Conservation (phyloP, 2,888 invertebrate genomes). For the Linnaemya tessellans region DNA sequence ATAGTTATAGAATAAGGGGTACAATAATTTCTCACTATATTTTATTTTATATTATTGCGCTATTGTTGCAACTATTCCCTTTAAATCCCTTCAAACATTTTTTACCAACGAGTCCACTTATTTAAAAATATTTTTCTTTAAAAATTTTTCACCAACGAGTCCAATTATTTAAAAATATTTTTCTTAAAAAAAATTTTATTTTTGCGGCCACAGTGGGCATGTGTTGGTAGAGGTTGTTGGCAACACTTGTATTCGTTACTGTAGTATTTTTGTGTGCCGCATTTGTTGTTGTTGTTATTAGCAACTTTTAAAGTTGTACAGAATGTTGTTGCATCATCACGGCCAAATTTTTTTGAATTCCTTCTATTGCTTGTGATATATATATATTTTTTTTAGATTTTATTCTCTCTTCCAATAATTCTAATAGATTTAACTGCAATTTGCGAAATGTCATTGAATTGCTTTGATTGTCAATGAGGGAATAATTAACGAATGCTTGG, state of each 20-base stretch:
- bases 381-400: constrained; percentile 2
- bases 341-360: background rate
- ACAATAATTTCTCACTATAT: no score
- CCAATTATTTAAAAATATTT: background rate
- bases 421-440: constrained; percentile 57
- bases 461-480: constrained; percentile 46
- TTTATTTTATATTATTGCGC: no score
- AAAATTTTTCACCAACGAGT: background rate
- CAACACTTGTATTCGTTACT: constrained; percentile 11
- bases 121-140: background rate
- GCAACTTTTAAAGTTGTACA: constrained; percentile 41
- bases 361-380: constrained; percentile 5
- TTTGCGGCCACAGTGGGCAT: background rate
- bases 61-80: no score
- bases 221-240: constrained; percentile 22
- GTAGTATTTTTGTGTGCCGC: constrained; percentile 1
- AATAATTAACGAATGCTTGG: constrained; percentile 6
- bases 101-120: background rate
- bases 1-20: no score
- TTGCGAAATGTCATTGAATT: constrained; percentile 69
- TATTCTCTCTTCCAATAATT: constrained; percentile 37
- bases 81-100: no score
- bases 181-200: background rate
- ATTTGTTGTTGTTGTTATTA: constrained; percentile 26
- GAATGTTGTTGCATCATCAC: constrained; percentile 64